phyloP scores from a whole-genome alignment of 1,140 invertebrate species.

The Eumaeus atala region DNA sequence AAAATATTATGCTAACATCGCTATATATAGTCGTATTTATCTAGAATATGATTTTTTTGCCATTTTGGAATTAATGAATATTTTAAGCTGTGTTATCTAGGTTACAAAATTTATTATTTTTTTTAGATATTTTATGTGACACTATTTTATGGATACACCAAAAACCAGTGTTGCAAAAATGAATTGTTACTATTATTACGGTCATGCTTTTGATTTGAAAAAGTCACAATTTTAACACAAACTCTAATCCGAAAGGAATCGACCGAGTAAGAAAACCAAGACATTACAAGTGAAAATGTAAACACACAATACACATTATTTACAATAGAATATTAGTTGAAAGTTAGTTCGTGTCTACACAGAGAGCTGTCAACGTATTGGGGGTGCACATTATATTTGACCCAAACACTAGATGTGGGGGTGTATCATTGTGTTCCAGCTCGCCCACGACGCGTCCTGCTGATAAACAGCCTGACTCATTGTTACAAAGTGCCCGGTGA shows the following conservation, averaged over 20 bases:
- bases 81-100: background rate
- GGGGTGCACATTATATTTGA: background rate
- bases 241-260: no score
- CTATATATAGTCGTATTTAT: background rate
- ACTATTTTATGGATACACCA: no score
- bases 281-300: no score
- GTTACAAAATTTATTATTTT: no score
- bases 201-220: no score
- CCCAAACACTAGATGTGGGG: constrained; percentile 21
- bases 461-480: constrained; percentile 33
- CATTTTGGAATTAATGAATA: constrained; percentile 6
- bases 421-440: constrained; percentile 32
- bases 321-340: background rate
- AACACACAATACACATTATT: background rate
- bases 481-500: constrained; percentile 20
- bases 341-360: background rate
- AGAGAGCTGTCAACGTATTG: constrained; percentile 18
- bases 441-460: constrained; percentile 28
- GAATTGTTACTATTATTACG: no score
- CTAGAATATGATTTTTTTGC: background rate
- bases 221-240: no score
- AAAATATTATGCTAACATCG: background rate
- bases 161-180: no score
- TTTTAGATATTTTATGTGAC: no score
- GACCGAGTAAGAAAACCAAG: no score